A percentile compares a stretch with the other conserved stretches of the same genome.
Evolutionary conservation across 2,113 vertebrate genomes (phyloP).

Genomic region (Xiphias gladius): DNA sequence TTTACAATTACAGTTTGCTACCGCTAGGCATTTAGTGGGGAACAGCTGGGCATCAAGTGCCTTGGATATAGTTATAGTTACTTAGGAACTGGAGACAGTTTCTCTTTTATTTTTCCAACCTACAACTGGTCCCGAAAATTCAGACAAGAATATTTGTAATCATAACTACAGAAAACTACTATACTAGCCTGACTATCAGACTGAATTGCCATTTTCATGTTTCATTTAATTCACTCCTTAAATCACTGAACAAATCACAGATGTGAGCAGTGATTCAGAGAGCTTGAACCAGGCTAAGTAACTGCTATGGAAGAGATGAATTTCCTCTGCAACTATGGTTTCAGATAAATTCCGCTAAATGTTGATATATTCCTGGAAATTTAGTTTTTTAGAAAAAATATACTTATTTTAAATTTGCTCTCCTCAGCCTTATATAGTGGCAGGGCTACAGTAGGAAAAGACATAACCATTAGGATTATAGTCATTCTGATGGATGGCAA

Average conservation of each 20-base stretch:
- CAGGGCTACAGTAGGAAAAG: constrained; percentile 48
- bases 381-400: constrained; percentile 37
- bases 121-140: not conserved
- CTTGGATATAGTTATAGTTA: not conserved
- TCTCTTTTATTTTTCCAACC: not conserved
- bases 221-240: not conserved
- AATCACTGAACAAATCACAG: not conserved
- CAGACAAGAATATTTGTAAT: not conserved
- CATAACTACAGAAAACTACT: not conserved
- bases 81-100: not conserved
- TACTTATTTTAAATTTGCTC: constrained; percentile 51
- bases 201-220: not conserved
- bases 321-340: not conserved
- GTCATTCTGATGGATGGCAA: constrained; percentile 78
- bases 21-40: not conserved
- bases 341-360: not conserved
- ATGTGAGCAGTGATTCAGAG: not conserved
- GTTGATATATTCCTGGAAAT: constrained; percentile 6
- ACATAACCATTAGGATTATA: constrained; percentile 63
- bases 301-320: too few species aligned
- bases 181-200: not conserved
- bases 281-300: not conserved
- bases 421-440: constrained; percentile 36
- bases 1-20: not conserved
- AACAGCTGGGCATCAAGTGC: not conserved